phyloP scores from a whole-genome alignment of 2,888 invertebrate species.

The Agrochola lota region DNA sequence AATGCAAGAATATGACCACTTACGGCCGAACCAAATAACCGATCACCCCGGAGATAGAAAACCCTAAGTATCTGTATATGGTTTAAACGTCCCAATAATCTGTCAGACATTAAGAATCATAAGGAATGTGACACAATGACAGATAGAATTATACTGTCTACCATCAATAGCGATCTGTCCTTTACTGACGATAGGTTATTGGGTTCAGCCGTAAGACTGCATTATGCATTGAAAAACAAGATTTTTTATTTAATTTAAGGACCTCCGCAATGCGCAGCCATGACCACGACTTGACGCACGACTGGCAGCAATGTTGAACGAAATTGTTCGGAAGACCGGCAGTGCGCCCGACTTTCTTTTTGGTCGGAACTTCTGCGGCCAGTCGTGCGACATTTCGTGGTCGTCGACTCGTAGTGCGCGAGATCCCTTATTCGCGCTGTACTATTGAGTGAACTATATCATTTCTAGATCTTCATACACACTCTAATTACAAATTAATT shows the following conservation, averaged over 20 bases:
- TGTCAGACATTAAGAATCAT: no score
- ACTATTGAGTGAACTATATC: constrained; percentile 38
- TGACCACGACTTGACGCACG: neutral
- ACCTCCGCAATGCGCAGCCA: no score
- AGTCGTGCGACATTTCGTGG: neutral
- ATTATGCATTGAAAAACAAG: neutral
- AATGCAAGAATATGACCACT: neutral
- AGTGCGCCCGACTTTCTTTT: neutral
- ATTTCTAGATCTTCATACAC: neutral
- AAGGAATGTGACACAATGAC: no score
- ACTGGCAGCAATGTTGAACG: neutral
- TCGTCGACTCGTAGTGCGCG: neutral
- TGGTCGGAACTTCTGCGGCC: neutral
- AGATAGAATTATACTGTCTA: no score
- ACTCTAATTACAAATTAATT: neutral
- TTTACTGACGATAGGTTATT: no score
- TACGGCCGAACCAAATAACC: no score
- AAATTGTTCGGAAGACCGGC: no score
- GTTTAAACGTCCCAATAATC: no score
- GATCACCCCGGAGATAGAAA: no score
- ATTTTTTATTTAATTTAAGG: neutral
- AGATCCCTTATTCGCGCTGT: neutral
- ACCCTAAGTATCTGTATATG: no score
- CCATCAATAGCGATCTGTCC: no score
- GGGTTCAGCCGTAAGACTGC: neutral